Conservation (phyloP, 2,113 vertebrate species). For the Pipra filicauda region DNA sequence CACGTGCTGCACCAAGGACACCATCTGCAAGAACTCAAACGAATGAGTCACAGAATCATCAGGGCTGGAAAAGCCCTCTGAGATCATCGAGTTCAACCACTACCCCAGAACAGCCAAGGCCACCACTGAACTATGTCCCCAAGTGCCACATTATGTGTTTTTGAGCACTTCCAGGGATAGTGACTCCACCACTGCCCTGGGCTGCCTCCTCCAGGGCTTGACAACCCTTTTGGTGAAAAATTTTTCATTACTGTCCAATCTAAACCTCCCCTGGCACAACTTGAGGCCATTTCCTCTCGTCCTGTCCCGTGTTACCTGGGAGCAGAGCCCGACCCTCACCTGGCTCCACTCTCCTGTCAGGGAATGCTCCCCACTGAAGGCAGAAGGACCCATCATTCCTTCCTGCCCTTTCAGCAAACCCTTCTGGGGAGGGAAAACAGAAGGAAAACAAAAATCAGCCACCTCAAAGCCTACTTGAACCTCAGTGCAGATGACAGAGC, state of each 20-base stretch:
- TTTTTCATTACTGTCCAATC: neutral
- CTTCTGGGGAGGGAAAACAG: neutral
- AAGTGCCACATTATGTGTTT: neutral
- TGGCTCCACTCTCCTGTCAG: neutral
- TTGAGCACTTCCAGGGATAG: neutral
- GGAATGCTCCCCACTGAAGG: neutral
- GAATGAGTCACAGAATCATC: neutral
- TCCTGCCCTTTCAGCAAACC: neutral
- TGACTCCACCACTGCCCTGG: neutral
- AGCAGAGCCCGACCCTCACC: neutral
- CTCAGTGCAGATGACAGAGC: neutral
- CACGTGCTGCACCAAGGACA: rapidly evolving
- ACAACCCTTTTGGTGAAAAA: neutral
- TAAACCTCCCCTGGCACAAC: neutral
- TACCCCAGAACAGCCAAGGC: neutral
- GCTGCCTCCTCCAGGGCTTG: neutral
- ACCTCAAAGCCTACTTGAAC: neutral
- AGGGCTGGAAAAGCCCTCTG: neutral
- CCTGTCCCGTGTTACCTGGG: neutral
- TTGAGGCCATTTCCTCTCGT: neutral
- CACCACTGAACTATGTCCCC: neutral
- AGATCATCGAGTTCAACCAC: neutral
- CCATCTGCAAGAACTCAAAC: neutral
- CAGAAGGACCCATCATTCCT: neutral
- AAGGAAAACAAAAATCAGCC: neutral